Conservation (phyloP, 2,888 invertebrate species). For the Choristoneura rosaceana region DNA sequence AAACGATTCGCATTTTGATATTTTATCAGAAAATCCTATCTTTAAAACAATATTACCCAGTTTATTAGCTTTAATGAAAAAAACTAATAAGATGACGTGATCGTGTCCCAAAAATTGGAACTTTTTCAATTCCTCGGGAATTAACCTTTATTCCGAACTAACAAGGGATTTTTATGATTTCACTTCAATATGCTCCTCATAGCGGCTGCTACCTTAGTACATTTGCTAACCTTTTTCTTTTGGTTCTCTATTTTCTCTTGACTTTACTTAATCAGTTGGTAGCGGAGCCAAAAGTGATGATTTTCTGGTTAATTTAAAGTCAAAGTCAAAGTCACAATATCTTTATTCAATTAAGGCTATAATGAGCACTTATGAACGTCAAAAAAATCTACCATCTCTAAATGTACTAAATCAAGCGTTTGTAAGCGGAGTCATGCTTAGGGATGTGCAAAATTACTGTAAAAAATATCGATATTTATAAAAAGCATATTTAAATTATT, state of each 20-base stretch:
- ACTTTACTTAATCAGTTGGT: no score
- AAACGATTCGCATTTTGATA: no score
- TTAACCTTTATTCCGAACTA: background rate
- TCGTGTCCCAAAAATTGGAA: background rate
- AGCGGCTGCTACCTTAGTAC: background rate
- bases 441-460: no score
- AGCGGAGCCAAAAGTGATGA: no score
- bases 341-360: no score
- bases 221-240: background rate
- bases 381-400: no score
- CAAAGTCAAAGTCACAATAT: no score
- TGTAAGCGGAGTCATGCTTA: no score
- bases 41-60: background rate
- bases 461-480: no score
- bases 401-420: background rate
- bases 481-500: no score
- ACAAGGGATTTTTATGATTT: background rate
- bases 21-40: background rate
- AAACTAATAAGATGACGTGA: background rate
- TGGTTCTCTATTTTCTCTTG: no score
- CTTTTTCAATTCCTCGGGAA: background rate
- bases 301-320: background rate
- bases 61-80: background rate
- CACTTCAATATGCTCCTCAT: background rate
- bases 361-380: no score